Base-by-base conservation (phyloP, 2,113 vertebrate species). In the Phaethon lepturus region DNA sequence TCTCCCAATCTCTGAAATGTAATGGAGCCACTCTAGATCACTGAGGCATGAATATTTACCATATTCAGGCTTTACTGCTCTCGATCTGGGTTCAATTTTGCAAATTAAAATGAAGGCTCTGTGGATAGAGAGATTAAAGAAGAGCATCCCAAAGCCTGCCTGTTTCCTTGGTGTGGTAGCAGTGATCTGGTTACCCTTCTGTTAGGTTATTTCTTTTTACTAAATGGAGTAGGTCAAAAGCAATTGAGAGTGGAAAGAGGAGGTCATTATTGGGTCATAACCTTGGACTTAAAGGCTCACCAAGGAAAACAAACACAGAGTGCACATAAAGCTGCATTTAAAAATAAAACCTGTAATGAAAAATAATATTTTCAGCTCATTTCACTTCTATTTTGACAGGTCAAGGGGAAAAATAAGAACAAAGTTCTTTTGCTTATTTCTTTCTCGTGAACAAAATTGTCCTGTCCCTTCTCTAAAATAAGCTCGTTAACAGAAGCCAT, bases 51-150 rank as follows among this genome's bases (percentile, higher is more conserved):
- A 98, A 98, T 98, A 98, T 99, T 98, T 98, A 98, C 98, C 33
- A 90, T 97, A 96, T 97, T 97, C 97, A 94, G 98, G 98, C 98
- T 98, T 98, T 98, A 98, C 98, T 97, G 98, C 98, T 98, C 98
- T 98, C 97, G 96, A 98, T 97, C 98, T 98, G 98, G 97, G 97
- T 98, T 98, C 98, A 98, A 98, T 98, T 99, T 98, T 98, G 98
- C 98, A 98, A 98, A 98, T 98, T 99, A 98, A 99, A 99, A 98
- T 96, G 98, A 98, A 97, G 97, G 95, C 97, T 94, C 97, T 98
- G 98, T 97, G 98, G 98, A 98, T 98, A 98, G 97, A 97, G 98
- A 98, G 98, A 98, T 99, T 99, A 98, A 97, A 97, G 96, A 88
- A 91, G 98, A 97, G 97, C 97, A 96, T 97, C 97, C 97, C 66